Conservation (phyloP, 2,888 invertebrate species). For the Venustoraphidia nigricollis region DNA sequence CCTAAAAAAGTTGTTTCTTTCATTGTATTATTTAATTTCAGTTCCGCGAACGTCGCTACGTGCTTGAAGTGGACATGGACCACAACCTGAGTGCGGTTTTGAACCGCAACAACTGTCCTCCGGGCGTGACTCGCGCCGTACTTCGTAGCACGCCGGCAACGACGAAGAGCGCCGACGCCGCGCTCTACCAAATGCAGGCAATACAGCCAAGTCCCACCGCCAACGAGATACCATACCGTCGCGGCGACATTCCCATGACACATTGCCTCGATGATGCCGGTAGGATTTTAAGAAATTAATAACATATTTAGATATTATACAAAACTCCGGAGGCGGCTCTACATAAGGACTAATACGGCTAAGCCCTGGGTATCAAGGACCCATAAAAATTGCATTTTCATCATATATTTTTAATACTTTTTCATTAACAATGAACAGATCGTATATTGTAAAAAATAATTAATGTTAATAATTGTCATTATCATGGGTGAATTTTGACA, state of each 20-base stretch:
- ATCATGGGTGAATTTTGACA: too few species aligned
- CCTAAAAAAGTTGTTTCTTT: too few species aligned
- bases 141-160: conserved; percentile 18
- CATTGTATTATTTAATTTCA: conserved; percentile 19
- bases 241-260: conserved; percentile 52
- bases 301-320: too few species aligned
- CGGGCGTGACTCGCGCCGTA: conserved; percentile 15
- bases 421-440: too few species aligned
- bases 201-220: conserved; percentile 24
- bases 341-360: too few species aligned
- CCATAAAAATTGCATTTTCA: too few species aligned
- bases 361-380: too few species aligned
- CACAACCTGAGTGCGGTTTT: conserved; percentile 32
- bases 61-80: conserved; percentile 35
- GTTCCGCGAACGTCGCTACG: conserved; percentile 44
- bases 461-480: too few species aligned
- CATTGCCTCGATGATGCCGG: conserved; percentile 37
- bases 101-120: conserved; percentile 33
- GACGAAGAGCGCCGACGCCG: conserved; percentile 21
- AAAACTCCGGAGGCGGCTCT: too few species aligned
- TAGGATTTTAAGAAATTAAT: conserved; percentile 19
- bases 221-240: conserved; percentile 28
- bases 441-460: too few species aligned
- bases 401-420: too few species aligned
- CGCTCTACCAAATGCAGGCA: conserved; percentile 27